Conservation (phyloP, 2,797 vertebrate genomes). For the Austrolebias charrua region DNA sequence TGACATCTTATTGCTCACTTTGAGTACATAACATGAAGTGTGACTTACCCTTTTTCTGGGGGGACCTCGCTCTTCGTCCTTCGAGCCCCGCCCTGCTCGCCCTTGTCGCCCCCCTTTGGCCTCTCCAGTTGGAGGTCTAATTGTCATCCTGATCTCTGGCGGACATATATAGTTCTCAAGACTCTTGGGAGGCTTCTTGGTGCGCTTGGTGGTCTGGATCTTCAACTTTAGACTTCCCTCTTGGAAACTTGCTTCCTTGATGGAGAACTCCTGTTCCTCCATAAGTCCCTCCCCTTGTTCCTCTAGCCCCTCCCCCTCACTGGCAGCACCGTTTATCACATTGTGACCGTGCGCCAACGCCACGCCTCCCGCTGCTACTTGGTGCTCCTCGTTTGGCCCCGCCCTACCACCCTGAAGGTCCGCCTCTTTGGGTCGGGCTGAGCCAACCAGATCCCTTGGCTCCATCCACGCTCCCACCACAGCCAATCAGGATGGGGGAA, state of each 20-base stretch:
- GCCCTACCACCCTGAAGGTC: constrained; percentile 83
- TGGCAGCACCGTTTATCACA: constrained; percentile 66
- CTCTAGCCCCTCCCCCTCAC: constrained; percentile 85
- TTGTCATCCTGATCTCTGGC: constrained; percentile 98
- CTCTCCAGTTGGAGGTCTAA: constrained; percentile 91
- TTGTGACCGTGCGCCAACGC: constrained; percentile 59
- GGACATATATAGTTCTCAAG: constrained; percentile 99
- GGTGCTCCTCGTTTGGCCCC: constrained; percentile 79
- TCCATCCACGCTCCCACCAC: constrained; percentile 87
- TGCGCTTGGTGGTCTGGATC: constrained; percentile 98
- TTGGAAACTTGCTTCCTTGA: constrained; percentile 98
- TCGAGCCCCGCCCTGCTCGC: constrained; percentile 69
- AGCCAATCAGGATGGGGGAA: constrained; percentile 73
- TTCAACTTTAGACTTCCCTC: constrained; percentile 98
- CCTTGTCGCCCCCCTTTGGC: constrained; percentile 85
- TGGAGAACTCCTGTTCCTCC: constrained; percentile 96
- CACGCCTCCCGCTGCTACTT: constrained; percentile 51
- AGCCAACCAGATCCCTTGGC: constrained; percentile 88
- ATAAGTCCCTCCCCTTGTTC: constrained; percentile 87
- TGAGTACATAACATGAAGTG: background rate
- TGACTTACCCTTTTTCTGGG: constrained; percentile 92
- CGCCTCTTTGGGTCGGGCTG: constrained; percentile 86
- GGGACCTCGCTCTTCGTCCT: constrained; percentile 91
- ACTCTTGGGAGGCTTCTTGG: constrained; percentile 97
- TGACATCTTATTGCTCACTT: background rate